Base-by-base conservation (phyloP, 2,113 vertebrate species). In the Calyptommatus sinebrachiatus region DNA sequence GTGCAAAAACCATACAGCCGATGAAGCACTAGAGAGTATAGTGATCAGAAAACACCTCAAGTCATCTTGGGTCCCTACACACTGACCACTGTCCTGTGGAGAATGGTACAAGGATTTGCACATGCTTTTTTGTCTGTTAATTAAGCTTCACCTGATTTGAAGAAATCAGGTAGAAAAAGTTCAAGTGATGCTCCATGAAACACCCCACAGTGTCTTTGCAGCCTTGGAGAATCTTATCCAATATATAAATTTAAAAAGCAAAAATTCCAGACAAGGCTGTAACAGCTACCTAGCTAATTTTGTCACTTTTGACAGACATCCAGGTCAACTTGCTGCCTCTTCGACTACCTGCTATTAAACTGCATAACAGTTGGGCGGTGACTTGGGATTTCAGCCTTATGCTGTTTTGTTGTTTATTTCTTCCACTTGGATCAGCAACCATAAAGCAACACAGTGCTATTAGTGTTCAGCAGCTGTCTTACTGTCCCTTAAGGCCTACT, bases 401-500 rank as follows among this genome's bases (percentile, higher is more conserved):
- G 18, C 46, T 66, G 16, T 62, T 67, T 31, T 50, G 62, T 31
- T 67, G 45, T 63, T 77, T 53, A 14, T 12, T 12, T 29, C 46
- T 77, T 67, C 62, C 46, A 24, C 46, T 77, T 77, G 62, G 45
- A 20, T n/a, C 63, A 67, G 46, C 63, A 31, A 10, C 28, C 67
- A 50, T 48, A 77, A 67, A 77, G 46, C 28, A 53, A 67, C 21
- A 12, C 31, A 31, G 10, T 26, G 61, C 20, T 31, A 28, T 77
- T 77, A 77, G 46, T 67, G 63, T 67, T 67, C 63, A 77, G 46
- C 63, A 31, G 45, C 28, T 77, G 62, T 67, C 63, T 77, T 22
- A 31, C 10, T 29, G 21, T 53, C 63, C 46, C 75, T 67, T n/a
- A 20, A 77, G 20, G 74, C 61, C 46, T 26, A 21, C 62, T 3